Evolutionary conservation across 2,113 vertebrate species (phyloP), one percentile per base, ranked within the genome.

Genomic region (Pygoscelis antarcticus): DNA sequence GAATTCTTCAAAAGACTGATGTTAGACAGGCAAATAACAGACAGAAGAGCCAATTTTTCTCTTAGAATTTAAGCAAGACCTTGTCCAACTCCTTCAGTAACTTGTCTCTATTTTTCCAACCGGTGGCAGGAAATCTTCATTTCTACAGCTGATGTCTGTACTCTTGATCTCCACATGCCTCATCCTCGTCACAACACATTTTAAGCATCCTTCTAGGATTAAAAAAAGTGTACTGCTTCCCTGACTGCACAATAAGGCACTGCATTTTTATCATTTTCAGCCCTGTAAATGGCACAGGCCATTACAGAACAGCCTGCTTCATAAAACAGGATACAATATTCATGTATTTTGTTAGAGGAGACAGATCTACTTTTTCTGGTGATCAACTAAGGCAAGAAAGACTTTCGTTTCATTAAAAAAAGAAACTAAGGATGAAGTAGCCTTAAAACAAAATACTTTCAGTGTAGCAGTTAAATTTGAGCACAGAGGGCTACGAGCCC

Each of bases 41-140:
- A 92, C 40, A n/a, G 44, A 94, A 90, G 96, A 93, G 78, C 71
- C 93, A 93, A 85, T 96, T 96, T 96, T 95, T 88, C 64, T 85
- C 74, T 62, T 65, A 49, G 54, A 79, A 78, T 71, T 92, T 83
- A 79, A 89, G 84, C 84, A 84, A 89, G 84, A 79, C 74, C 87
- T 79, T 91, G 82, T 72, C 70, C 89, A 80, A 79, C 77, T 95
- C 91, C 74, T 78, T 38, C 32, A 87, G 66, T 83, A 90, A 95
- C 90, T 91, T 46, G 49, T 83, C 90, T 76, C 78, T 66, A 18
- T 96, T 92, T 89, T 80, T 62, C 82, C 82, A 90, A 22, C 4
- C 58, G 8, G 3, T 34, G 57, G 92, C 90, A 96, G 76, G 75
- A 96, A 94, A 74, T 62, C 62, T 95, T 87, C 61, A 54, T 51